Base-by-base conservation (phyloP, 2,888 invertebrate species). In the Onchidella celtica region DNA sequence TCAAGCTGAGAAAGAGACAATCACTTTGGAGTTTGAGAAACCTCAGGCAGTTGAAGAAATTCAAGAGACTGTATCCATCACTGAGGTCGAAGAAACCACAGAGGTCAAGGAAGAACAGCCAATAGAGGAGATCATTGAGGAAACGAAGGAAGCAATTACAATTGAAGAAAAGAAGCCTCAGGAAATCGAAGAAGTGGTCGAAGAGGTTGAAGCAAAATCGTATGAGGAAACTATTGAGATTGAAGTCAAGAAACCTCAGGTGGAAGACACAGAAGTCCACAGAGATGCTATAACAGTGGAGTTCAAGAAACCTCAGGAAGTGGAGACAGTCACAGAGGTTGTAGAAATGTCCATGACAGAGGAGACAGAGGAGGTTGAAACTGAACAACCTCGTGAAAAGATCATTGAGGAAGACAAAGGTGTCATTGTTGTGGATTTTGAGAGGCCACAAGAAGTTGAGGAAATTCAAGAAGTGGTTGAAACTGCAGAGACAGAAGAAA, bases 331-430 rank as follows among this genome's bases (percentile, higher is more conserved):
- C 9, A 57, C 47, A n/a, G 83, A 83, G 61, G 61, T 74, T 3
- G 70, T 69, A 47, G 85, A 83, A 21, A 27, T 68, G 21, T 29
- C 66, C 14, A 57, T 3, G 2, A 24, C 59, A 24, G 68, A 80
- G 40, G 74, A 74, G n/a, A 24, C 36, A 2, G 3, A 14, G 6
- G 78, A 69, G 17, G 36, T 81, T 36, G 61, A 79, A 17, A 73
- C 70, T 65, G 84, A 85, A 27, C 85, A 86, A 17, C 76, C 87
- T 21, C 27, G 72, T 36, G 86, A 87, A 61, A 82, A 84, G 65
- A 70, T 73, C 17, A 82, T 85, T n/a, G 88, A 87, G 63, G 89
- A 89, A 59, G 77, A 83, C 17, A 84, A 78, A 38, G 84, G 80
- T 63, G 66, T 80, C 17, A 72, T 85, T 38, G 83, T 84, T 65